These are phyloP conservation scores for Drosophila subquinaria DNA, from an alignment of 2,888 invertebrate genomes.

Conservation along the genomic window DNA sequence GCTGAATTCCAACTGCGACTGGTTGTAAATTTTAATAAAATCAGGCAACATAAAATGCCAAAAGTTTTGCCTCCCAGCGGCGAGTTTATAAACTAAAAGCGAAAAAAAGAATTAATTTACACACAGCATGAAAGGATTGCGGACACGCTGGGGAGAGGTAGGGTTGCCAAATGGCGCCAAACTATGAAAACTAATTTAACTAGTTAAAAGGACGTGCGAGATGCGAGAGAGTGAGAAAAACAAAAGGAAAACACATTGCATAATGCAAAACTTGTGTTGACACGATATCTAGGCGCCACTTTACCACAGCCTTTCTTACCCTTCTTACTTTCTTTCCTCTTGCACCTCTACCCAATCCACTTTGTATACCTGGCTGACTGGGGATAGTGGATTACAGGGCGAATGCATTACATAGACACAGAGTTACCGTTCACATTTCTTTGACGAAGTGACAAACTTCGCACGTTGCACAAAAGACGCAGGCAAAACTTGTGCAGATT, in stretches of 20 bases:
- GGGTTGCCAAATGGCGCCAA: slow-evolving; percentile 53
- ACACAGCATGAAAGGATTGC: slow-evolving; percentile 38
- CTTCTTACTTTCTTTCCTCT: not conserved
- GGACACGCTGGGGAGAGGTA: slow-evolving; percentile 4
- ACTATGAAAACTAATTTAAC: slow-evolving; percentile 78
- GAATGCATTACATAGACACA: slow-evolving; percentile 54
- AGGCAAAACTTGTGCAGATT: slow-evolving; percentile 66
- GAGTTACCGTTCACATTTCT: slow-evolving; percentile 56
- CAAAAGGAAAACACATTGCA: slow-evolving; percentile 66
- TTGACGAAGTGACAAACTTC: slow-evolving; percentile 75
- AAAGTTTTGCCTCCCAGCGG: slow-evolving; percentile 63
- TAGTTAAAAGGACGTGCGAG: slow-evolving; percentile 56
- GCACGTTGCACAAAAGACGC: slow-evolving; percentile 72
- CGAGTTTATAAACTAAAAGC: slow-evolving; percentile 59
- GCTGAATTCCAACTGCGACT: slow-evolving; percentile 44
- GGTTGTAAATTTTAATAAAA: slow-evolving; percentile 68
- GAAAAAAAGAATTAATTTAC: slow-evolving; percentile 67
- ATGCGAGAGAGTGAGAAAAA: slow-evolving; percentile 9
- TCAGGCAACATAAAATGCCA: slow-evolving; percentile 56
- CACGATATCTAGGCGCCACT: slow-evolving; percentile 57
- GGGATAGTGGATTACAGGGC: slow-evolving; percentile 57
- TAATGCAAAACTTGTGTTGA: slow-evolving; percentile 78
- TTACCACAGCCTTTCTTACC: slow-evolving; percentile 9
- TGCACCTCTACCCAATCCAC: not conserved
- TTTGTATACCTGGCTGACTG: slow-evolving; percentile 35